phyloP scores from a whole-genome alignment of 2,113 vertebrate genomes.

The Anhinga rufa region DNA sequence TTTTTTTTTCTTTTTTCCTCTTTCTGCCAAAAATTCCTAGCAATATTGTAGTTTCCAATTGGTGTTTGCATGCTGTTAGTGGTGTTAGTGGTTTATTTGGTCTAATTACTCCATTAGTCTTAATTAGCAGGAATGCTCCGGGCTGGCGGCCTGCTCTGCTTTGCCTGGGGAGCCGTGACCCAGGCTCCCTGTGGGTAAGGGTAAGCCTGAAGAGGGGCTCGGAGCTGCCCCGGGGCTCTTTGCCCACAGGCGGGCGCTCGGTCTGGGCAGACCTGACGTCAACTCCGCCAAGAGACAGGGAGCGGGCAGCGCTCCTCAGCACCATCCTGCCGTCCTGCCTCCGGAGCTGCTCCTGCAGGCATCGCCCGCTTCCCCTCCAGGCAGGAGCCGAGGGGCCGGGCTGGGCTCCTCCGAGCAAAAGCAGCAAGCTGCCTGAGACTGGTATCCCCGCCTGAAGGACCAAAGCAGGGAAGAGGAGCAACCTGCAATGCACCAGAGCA shows the following conservation, averaged over 20 bases:
- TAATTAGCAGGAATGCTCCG: not conserved
- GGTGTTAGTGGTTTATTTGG: not conserved
- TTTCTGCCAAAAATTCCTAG: not conserved
- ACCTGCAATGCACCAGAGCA: not conserved
- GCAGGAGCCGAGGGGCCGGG: accelerated
- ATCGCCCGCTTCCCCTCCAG: accelerated
- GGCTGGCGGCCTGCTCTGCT: not conserved
- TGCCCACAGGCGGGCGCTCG: accelerated
- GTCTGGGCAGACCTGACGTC: not conserved
- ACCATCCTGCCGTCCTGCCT: not conserved
- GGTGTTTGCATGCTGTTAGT: not conserved
- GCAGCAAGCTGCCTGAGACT: not conserved
- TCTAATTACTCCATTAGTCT: not conserved
- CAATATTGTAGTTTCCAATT: accelerated
- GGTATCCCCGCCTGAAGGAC: not conserved
- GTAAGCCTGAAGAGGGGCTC: accelerated
- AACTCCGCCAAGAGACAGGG: accelerated
- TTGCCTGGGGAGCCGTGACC: not conserved
- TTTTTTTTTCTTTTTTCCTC: not conserved
- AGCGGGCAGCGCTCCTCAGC: not conserved
- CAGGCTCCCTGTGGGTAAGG: not conserved
- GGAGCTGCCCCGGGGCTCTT: not conserved
- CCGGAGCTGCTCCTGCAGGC: accelerated
- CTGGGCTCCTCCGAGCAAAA: not conserved
- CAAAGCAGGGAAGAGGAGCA: not conserved